Conservation (phyloP, 2,888 invertebrate genomes). For the Tanaodytes sp. region DNA sequence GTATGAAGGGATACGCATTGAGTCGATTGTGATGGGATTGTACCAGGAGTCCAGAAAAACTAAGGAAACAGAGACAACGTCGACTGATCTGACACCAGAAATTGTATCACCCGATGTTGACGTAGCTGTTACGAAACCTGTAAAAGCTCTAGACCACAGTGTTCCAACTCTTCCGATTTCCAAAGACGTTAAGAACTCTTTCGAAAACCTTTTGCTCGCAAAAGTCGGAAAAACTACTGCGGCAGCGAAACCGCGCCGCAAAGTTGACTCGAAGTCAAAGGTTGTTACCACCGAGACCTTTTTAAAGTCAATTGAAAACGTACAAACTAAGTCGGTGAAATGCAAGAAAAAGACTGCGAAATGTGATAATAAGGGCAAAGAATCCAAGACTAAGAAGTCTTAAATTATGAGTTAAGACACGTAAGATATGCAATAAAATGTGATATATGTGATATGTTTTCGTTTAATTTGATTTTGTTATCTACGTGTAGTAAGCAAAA, state of each 20-base stretch:
- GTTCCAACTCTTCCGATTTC: too few relatives aligned
- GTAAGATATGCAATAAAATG: too few relatives aligned
- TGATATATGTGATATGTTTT: too few relatives aligned
- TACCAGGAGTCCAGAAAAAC: constrained; percentile 12
- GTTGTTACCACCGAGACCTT: constrained; percentile 21
- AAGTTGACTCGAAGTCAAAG: constrained; percentile 16
- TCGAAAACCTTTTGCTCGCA: constrained; percentile 12
- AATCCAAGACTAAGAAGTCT: too few relatives aligned
- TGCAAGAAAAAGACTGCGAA: neutral
- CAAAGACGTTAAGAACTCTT: constrained; percentile 7
- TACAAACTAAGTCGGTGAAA: constrained; percentile 1
- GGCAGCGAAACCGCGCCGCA: constrained; percentile 10
- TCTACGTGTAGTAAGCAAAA: too few relatives aligned
- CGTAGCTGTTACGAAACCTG: too few relatives aligned
- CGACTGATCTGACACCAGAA: too few relatives aligned
- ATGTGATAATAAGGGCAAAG: neutral
- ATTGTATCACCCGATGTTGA: too few relatives aligned
- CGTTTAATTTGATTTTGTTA: too few relatives aligned
- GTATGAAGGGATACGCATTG: constrained; percentile 1
- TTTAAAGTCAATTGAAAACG: constrained; percentile 9
- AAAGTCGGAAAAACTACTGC: constrained; percentile 7
- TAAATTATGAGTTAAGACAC: too few relatives aligned
- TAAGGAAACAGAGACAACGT: too few relatives aligned
- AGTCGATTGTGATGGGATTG: constrained; percentile 21
- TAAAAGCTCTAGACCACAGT: neutral